phyloP scores from a whole-genome alignment of 2,113 vertebrate genomes.

The Cygnus buccinator region DNA sequence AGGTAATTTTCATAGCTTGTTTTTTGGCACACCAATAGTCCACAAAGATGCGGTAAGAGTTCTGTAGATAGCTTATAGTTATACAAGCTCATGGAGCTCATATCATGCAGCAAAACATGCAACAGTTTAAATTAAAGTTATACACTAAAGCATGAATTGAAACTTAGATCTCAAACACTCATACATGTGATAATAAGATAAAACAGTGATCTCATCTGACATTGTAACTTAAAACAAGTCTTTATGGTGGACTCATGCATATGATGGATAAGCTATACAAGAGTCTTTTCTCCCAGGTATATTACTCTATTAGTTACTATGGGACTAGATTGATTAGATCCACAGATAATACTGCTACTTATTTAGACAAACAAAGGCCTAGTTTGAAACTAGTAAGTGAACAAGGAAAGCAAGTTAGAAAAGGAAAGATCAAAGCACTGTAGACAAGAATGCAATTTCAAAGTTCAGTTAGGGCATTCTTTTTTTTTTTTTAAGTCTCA shows the following conservation, averaged over 20 bases:
- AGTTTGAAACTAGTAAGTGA: neutral
- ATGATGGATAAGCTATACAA: neutral
- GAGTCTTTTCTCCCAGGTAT: neutral
- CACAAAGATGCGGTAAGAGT: neutral
- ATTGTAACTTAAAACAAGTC: neutral
- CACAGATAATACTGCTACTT: neutral
- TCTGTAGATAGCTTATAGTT: neutral
- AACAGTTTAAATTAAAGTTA: neutral
- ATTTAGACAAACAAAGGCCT: neutral
- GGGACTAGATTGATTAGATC: neutral
- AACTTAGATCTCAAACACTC: neutral
- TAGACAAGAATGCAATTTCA: neutral
- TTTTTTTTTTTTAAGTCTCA: neutral
- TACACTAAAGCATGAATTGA: neutral
- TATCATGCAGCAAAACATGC: neutral
- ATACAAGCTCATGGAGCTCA: neutral
- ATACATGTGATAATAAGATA: neutral
- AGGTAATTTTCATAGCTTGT: neutral
- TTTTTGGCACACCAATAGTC: neutral
- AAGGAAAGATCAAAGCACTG: neutral
- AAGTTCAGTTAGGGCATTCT: slow-evolving; percentile 8
- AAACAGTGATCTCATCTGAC: neutral
- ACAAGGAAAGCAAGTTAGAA: neutral
- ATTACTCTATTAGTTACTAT: neutral
- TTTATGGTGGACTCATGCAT: neutral